Base-by-base conservation (phyloP, 2,888 invertebrate genomes). In the Acanthosepion esculentum region DNA sequence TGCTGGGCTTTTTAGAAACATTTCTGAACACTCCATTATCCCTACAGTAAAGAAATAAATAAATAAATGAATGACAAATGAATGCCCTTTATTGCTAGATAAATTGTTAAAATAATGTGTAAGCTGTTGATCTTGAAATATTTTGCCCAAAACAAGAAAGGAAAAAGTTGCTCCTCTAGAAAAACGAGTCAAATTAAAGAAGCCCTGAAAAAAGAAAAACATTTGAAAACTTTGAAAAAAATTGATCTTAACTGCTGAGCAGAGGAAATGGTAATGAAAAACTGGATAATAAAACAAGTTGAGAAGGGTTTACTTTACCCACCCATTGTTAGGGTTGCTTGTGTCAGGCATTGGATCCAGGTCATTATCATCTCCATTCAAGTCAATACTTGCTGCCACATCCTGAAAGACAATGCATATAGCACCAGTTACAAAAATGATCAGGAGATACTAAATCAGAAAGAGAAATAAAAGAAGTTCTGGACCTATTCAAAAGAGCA, bases 341-440 rank as follows among this genome's bases (percentile, higher is more conserved):
- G 95, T 96, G 94, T 97, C 96, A 26, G 98, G 98, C 95, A 96
- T 97, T 12, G 98, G 97, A 95, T 98, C 98, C 94, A 96, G 95
- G 91, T 96, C 96, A 78, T 96, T 95, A 91, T 97, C 97, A 91
- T 96, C 95, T 91, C 97, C 97, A 96, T 97, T 97, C 26, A 97
- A 95, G 94, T 97, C 98, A 33, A 97, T 97, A 95, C 98, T 98
- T 29, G 97, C 97, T 92, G 96, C 95, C 0, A 97, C 96, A 94
- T 97, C 97, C 97, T 97, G 95, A 48, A 96, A 94, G 15, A 94
- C 64, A 6, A n/a, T 12, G n/a, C 33, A 48, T 29, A 41, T 29
- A 53, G 23, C 48, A 29, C 5, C n/a, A 94, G 29, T 50, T 53
- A 94, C 8, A 23, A 6, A 26, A 29, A 41, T 48, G 48, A 23